Percentiles rank a stretch among this genome's conserved stretches.
Evolutionary conservation across 2,797 vertebrate genomes (phyloP).

Genomic region (Peromyscus aztecus): DNA sequence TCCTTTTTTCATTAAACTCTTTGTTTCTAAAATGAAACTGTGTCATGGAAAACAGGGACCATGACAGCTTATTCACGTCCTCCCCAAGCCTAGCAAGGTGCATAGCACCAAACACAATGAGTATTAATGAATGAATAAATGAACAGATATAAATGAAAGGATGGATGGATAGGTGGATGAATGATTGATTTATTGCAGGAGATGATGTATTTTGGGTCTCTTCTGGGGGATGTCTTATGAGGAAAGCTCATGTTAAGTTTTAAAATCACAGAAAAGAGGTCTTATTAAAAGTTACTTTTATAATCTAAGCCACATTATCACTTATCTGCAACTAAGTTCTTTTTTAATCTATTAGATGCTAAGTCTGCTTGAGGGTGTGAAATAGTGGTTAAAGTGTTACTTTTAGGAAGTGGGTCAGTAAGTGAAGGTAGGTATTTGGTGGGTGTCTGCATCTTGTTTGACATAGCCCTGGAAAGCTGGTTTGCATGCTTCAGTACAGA

Average conservation of each 20-base stretch:
- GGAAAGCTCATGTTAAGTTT: conserved; percentile 40
- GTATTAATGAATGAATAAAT: too few species aligned
- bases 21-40: conserved; percentile 14
- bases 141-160: neutral
- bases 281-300: conserved; percentile 51
- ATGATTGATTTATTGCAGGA: neutral
- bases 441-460: neutral
- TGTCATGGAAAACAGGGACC: neutral
- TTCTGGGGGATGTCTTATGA: neutral
- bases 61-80: neutral
- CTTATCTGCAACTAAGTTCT: conserved; percentile 26
- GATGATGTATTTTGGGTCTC: neutral
- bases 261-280: conserved; percentile 64
- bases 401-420: neutral
- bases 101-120: neutral
- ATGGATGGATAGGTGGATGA: neutral
- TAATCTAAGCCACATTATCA: neutral
- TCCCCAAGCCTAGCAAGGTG: neutral
- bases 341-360: neutral
- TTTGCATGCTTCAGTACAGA: neutral
- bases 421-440: neutral
- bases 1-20: neutral
- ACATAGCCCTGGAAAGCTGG: neutral
- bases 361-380: conserved; percentile 10
- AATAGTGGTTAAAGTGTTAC: neutral